Base-by-base conservation (phyloP, 2,888 invertebrate species). In the Xestia c-nigrum region DNA sequence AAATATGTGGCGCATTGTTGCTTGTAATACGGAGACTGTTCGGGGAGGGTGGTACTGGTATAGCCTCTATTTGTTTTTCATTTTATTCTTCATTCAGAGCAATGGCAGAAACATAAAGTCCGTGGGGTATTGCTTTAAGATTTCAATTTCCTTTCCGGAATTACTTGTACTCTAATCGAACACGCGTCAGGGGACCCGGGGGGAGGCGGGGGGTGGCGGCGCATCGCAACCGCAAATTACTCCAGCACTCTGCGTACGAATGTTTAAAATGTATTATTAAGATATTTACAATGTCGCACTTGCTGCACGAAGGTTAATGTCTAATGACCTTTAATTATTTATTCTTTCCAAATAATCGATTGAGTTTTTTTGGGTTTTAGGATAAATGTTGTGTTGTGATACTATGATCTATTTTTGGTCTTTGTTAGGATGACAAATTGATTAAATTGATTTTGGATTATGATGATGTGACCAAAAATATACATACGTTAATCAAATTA, bases 61-160 rank as follows among this genome's bases (percentile, higher is more conserved):
- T 24, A 78, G 87, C 79, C 83, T 80, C 83, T 91, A 89, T 94
- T 94, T 94, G 94, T 95, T 94, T 94, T 94, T 92, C 93, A 95
- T 95, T 94, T 93, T 92, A 91, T 93, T 92, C 92, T 90, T 90
- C 90, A 90, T 91, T 90, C 90, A 90, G 92, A 91, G 75, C 87
- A 85, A 63, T 90, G 90, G 90, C 89, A 91, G 93, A 92, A 94
- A 94, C 93, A 94, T 94, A 88, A 92, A 94, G 93, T 96, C 96
- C 94, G 92, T 94, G 91, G 96, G 94, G 96, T 94, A 96, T 95
- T 96, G 95, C 96, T 94, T 94, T 95, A 96, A 96, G 96, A 96
- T 96, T 96, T 96, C 96, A 96, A 96, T 96, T 96, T 96, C 96
- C 96, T 96, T 96, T 94, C 94, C 94, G 95, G 95, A 96, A 96